Conservation (phyloP, 2,797 vertebrate species). For the Strix occidentalis region DNA sequence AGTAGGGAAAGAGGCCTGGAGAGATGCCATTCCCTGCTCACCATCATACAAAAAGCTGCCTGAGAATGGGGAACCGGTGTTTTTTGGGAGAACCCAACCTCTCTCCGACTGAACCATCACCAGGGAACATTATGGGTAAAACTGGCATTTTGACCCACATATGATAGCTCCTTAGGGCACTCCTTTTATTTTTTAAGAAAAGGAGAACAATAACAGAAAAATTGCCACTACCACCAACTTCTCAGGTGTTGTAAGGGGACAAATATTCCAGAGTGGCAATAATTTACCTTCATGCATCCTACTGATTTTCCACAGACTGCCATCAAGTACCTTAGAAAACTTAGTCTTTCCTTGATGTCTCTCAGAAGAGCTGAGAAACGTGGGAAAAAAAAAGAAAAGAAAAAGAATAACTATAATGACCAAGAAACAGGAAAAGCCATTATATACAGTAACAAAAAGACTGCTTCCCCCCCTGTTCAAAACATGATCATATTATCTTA, state of each 20-base stretch:
- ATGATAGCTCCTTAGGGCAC: rapidly evolving
- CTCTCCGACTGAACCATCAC: neutral
- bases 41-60: neutral
- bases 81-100: neutral
- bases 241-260: neutral
- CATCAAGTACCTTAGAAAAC: neutral
- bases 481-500: constrained; percentile 55
- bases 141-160: neutral
- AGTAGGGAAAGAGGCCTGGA: neutral
- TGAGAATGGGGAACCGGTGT: neutral
- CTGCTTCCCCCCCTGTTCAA: constrained; percentile 40
- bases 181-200: neutral
- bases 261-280: neutral
- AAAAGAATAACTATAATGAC: neutral
- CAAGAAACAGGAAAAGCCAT: constrained; percentile 68
- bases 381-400: neutral
- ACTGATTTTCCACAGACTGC: neutral
- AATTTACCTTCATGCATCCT: neutral
- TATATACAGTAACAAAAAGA: constrained; percentile 53
- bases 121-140: neutral
- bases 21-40: neutral
- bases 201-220: neutral
- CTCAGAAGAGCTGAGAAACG: neutral
- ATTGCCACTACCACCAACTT: neutral
- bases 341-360: neutral